Evolutionary conservation across 2,797 vertebrate genomes (phyloP).

Genomic region (Leuciscus waleckii): DNA sequence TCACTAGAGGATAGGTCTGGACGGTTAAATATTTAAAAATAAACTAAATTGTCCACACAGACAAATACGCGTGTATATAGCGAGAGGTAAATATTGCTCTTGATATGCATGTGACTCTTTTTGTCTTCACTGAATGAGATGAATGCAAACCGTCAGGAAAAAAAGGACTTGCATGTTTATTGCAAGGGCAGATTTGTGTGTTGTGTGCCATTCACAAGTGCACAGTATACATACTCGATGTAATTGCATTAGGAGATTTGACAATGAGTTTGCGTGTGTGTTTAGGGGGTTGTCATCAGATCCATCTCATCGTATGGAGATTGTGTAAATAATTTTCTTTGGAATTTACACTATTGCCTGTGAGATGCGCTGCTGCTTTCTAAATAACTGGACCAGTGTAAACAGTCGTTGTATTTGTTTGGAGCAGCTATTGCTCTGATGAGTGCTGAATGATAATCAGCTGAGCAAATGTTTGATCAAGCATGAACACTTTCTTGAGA

Average conservation of each 20-base stretch:
- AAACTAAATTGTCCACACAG: constrained; percentile 47
- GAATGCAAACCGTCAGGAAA: too few species aligned
- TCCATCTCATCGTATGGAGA: constrained; percentile 33
- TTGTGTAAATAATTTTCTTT: constrained; percentile 36
- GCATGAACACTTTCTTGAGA: constrained; percentile 20
- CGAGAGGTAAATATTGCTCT: constrained; percentile 50
- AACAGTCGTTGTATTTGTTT: constrained; percentile 41
- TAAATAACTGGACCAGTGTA: constrained; percentile 39
- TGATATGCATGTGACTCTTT: constrained; percentile 27
- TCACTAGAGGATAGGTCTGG: constrained; percentile 35
- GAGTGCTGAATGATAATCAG: constrained; percentile 29
- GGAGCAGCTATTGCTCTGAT: constrained; percentile 6
- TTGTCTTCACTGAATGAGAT: constrained; percentile 26
- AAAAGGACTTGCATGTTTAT: constrained; percentile 46
- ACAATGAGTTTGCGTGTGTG: constrained; percentile 30
- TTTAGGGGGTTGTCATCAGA: constrained; percentile 47
- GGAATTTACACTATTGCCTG: constrained; percentile 36
- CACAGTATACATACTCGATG: constrained; percentile 40
- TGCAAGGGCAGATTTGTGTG: constrained; percentile 23
- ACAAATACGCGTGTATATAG: constrained; percentile 48
- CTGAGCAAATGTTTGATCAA: constrained; percentile 38
- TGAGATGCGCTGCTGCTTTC: constrained; percentile 22
- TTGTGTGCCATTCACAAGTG: constrained; percentile 39
- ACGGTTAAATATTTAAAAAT: constrained; percentile 59
- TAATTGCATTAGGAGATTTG: constrained; percentile 55